These are phyloP conservation scores for Neogale vison DNA, from an alignment of 2,113 vertebrate species.

Conservation along the genomic window DNA sequence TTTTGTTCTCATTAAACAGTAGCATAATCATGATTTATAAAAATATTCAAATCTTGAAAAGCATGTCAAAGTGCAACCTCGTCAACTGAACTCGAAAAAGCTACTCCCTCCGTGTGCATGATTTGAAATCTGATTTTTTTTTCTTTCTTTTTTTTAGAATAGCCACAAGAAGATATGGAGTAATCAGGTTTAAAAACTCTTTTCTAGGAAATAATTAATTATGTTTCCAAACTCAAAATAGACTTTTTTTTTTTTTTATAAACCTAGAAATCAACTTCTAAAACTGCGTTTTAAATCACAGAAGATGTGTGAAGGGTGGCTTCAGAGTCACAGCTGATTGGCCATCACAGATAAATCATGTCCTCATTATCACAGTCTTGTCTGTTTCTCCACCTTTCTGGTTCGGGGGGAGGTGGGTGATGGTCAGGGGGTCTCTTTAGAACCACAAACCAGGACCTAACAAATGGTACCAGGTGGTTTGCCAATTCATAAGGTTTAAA, in stretches of 20 bases:
- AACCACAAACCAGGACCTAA: background rate
- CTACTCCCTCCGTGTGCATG: background rate
- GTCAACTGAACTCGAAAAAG: constrained; percentile 50
- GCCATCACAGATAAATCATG: background rate
- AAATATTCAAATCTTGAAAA: constrained; percentile 73
- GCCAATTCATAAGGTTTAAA: background rate
- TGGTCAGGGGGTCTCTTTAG: background rate
- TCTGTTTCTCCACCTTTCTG: background rate
- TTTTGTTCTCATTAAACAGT: constrained; percentile 72
- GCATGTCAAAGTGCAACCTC: constrained; percentile 69
- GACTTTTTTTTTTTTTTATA: background rate
- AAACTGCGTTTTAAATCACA: constrained; percentile 31
- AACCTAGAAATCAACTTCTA: constrained; percentile 31
- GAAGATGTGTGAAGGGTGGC: background rate
- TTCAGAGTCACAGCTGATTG: background rate
- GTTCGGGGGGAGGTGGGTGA: background rate
- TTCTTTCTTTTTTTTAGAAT: background rate
- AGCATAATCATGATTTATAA: constrained; percentile 74
- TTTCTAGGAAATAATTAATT: constrained; percentile 59
- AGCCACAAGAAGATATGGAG: background rate
- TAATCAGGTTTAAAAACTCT: constrained; percentile 21
- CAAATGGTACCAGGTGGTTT: background rate
- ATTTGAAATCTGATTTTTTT: constrained; percentile 44
- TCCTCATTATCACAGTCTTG: background rate
- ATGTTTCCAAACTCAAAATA: constrained; percentile 36